These are phyloP conservation scores for Orchesellides sinensis DNA, from an alignment of 2,888 invertebrate species.

Conservation along the genomic window DNA sequence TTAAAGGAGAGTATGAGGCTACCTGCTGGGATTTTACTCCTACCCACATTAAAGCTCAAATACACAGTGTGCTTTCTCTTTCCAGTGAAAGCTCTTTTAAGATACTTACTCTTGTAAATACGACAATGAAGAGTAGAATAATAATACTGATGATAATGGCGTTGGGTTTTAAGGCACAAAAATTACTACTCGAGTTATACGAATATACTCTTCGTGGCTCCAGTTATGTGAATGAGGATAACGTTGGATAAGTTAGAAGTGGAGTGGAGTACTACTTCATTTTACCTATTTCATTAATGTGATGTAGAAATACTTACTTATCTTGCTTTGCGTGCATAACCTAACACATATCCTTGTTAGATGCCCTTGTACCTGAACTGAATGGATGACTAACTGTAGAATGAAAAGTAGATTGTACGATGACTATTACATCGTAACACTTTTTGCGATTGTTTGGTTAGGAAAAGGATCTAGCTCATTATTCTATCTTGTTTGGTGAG, in stretches of 20 bases:
- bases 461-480: neutral
- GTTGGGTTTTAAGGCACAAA: slow-evolving; percentile 4
- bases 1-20: slow-evolving; percentile 25
- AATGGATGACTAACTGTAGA: neutral
- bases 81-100: neutral
- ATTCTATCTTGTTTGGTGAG: neutral
- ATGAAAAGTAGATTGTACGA: too few relatives aligned
- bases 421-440: too few relatives aligned
- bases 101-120: neutral
- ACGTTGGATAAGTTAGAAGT: too few relatives aligned
- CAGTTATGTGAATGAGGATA: too few relatives aligned
- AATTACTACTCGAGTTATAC: neutral
- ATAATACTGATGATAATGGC: slow-evolving; percentile 12
- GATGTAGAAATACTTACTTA: too few relatives aligned
- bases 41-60: neutral
- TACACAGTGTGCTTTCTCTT: neutral
- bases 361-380: too few relatives aligned
- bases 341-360: too few relatives aligned
- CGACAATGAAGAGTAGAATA: slow-evolving; percentile 15
- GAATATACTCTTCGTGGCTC: too few relatives aligned
- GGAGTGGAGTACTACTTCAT: neutral
- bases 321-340: too few relatives aligned
- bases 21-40: slow-evolving; percentile 64
- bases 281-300: too few relatives aligned
- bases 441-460: neutral